Percentiles rank a stretch among this genome's conserved stretches.
Evolutionary conservation across 2,113 vertebrate genomes (phyloP).

Genomic region (Sebastes fasciatus): DNA sequence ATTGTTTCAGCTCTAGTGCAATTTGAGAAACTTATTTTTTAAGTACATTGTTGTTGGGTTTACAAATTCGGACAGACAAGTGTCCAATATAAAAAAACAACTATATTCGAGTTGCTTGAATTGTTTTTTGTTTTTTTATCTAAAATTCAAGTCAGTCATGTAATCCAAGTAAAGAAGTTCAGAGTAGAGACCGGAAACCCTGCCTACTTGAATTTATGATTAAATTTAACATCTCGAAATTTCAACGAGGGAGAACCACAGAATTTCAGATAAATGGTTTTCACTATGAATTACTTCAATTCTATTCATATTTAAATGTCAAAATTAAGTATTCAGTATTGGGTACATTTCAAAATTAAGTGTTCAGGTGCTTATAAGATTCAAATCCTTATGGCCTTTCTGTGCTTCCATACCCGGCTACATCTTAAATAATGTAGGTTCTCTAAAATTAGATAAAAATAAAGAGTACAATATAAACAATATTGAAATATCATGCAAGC

Average conservation of each 20-base stretch:
- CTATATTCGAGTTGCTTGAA: not conserved
- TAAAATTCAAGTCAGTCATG: not conserved
- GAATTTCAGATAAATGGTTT: not conserved
- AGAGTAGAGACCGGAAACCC: not conserved
- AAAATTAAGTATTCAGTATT: not conserved
- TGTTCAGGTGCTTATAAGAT: not conserved
- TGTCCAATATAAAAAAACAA: not conserved
- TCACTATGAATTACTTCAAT: not conserved
- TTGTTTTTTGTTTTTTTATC: too few species aligned
- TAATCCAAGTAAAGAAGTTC: not conserved
- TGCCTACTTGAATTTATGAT: not conserved
- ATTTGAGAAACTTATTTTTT: not conserved
- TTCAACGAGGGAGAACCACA: not conserved
- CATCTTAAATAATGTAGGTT: not conserved
- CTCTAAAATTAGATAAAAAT: not conserved
- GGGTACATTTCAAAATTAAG: not conserved
- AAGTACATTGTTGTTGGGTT: not conserved
- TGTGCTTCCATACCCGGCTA: not conserved
- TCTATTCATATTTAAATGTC: not conserved
- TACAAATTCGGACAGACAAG: not conserved
- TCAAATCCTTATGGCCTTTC: not conserved
- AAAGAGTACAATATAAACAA: not conserved
- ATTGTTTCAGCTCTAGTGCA: not conserved
- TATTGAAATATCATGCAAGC: not conserved
- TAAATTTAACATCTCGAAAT: not conserved